Evolutionary conservation across 2,113 vertebrate genomes (phyloP).

Genomic region (Poeciliopsis prolifica): DNA sequence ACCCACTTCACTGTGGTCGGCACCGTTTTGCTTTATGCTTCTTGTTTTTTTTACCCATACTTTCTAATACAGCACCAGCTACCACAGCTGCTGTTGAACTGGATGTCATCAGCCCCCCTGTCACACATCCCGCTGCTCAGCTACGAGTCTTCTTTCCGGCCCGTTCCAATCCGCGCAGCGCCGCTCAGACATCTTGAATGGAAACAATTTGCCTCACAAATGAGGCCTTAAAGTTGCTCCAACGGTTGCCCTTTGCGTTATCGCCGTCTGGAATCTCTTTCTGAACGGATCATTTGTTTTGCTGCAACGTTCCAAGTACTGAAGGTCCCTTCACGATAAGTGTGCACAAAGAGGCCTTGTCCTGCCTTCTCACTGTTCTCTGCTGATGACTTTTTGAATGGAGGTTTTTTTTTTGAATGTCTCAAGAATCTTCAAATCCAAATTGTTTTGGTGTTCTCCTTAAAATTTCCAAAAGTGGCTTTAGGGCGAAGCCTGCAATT

Average conservation of each 20-base stretch:
- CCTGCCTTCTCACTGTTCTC: slow-evolving; percentile 34
- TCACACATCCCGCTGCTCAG: slow-evolving; percentile 44
- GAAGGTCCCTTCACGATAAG: slow-evolving; percentile 60
- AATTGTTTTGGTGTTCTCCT: no score
- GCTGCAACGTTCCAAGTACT: slow-evolving; percentile 63
- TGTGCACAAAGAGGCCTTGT: slow-evolving; percentile 59
- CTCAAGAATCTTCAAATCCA: slow-evolving; percentile 24
- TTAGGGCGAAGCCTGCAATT: not conserved
- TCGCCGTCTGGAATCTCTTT: slow-evolving; percentile 65
- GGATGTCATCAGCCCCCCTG: slow-evolving; percentile 32
- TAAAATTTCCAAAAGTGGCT: slow-evolving; percentile 4
- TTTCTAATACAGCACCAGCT: no score
- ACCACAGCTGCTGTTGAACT: no score
- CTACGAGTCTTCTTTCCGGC: slow-evolving; percentile 32
- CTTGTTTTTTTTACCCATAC: no score
- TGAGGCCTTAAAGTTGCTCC: slow-evolving; percentile 59
- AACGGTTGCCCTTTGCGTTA: slow-evolving; percentile 62
- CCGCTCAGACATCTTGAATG: slow-evolving; percentile 61
- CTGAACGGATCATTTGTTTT: slow-evolving; percentile 73
- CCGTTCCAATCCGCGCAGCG: slow-evolving; percentile 39
- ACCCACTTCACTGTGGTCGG: no score
- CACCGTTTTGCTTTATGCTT: no score
- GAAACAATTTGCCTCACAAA: slow-evolving; percentile 74
- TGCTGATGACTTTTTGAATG: slow-evolving; percentile 35
- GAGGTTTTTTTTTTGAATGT: slow-evolving; percentile 1